Percentiles rank a stretch among this genome's conserved stretches.
These are phyloP conservation scores for Oreochromis spilurus DNA, from an alignment of 2,113 vertebrate genomes.

Conservation along the genomic window DNA sequence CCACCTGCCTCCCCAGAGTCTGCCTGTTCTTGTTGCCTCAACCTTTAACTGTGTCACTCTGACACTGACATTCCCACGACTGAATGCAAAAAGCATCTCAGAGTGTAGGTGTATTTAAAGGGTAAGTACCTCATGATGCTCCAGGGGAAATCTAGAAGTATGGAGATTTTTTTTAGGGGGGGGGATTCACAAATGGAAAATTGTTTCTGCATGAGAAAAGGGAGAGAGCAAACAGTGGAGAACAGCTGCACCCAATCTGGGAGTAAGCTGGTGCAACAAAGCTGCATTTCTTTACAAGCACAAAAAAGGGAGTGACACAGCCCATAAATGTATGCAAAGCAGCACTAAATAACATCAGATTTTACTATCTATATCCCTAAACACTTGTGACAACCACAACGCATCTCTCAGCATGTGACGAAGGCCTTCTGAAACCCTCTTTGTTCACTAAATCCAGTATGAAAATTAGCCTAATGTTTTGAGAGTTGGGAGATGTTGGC, in stretches of 20 bases:
- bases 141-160: not conserved
- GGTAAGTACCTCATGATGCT: not conserved
- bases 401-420: slow-evolving; percentile 64
- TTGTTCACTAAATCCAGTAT: slow-evolving; percentile 77
- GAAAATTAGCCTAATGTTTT: slow-evolving; percentile 62
- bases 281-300: slow-evolving; percentile 32
- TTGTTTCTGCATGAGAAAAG: not conserved
- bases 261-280: slow-evolving; percentile 30
- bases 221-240: not conserved
- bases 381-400: slow-evolving; percentile 74
- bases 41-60: not conserved
- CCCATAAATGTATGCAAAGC: slow-evolving; percentile 71
- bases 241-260: slow-evolving; percentile 6
- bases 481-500: slow-evolving; percentile 33
- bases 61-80: not conserved
- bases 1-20: not conserved
- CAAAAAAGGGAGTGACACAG: slow-evolving; percentile 5
- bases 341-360: slow-evolving; percentile 51
- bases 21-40: slow-evolving; percentile 13
- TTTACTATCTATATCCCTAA: slow-evolving; percentile 61
- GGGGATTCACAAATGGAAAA: not conserved
- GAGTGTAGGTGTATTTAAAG: not conserved
- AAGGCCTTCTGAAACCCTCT: slow-evolving; percentile 71
- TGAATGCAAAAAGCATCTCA: not conserved
- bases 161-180: not conserved